Conservation (phyloP, 1,140 invertebrate species). For the Drosophila mayri region DNA sequence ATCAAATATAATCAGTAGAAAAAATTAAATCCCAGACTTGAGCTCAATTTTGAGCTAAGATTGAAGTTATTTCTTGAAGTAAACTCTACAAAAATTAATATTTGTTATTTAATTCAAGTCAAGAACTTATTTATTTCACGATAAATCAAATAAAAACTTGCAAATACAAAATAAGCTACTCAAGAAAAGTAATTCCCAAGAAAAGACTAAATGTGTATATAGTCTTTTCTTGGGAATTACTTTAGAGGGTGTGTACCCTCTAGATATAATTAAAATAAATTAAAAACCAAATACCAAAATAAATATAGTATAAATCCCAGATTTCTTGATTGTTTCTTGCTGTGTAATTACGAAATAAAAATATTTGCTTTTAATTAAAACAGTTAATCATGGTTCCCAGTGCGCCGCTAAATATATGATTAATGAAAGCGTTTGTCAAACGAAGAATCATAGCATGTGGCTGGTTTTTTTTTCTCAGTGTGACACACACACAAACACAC, state of each 20-base stretch:
- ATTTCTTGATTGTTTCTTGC: background rate
- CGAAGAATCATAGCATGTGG: slow-evolving; percentile 3
- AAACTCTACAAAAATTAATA: background rate
- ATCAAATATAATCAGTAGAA: too few species aligned
- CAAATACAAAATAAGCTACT: background rate
- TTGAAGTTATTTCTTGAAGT: background rate
- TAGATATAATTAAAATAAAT: background rate
- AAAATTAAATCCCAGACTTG: too few species aligned
- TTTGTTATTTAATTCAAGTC: background rate
- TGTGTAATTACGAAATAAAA: slow-evolving; percentile 6
- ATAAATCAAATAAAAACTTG: background rate
- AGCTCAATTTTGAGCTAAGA: background rate
- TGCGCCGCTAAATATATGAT: background rate
- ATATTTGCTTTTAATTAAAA: slow-evolving; percentile 10
- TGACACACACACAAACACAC: slow-evolving; percentile 24
- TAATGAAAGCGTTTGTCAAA: background rate
- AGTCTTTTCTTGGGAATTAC: too few species aligned
- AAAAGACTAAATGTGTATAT: too few species aligned
- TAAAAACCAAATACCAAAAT: background rate
- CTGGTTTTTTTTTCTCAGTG: slow-evolving; percentile 3
- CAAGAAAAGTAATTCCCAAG: background rate
- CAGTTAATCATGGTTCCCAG: background rate
- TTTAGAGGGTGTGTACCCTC: too few species aligned
- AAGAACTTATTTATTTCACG: background rate
- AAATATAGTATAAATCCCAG: background rate